Conservation (phyloP, 2,888 invertebrate species). For the Pollenia angustigena region DNA sequence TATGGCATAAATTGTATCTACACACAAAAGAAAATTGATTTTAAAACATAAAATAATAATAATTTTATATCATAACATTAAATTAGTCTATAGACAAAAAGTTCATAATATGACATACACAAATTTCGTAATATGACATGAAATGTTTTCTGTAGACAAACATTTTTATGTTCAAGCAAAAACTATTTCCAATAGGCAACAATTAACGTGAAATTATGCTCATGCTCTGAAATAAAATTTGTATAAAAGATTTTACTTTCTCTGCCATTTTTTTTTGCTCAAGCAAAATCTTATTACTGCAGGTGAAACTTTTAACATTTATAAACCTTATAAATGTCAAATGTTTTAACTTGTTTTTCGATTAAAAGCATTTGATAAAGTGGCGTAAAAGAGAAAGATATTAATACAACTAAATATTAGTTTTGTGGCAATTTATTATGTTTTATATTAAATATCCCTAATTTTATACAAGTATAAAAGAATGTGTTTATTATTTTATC, state of each 20-base stretch:
- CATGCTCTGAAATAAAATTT: too few relatives aligned
- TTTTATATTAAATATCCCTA: background rate
- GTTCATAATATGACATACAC: too few relatives aligned
- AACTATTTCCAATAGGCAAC: too few relatives aligned
- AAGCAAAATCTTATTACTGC: slow-evolving; percentile 14
- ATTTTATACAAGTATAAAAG: background rate
- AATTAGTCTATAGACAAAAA: too few relatives aligned
- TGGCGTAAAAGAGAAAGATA: background rate
- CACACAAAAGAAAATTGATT: too few relatives aligned
- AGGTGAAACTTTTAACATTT: slow-evolving; percentile 35
- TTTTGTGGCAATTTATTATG: slow-evolving; percentile 7
- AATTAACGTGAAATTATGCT: too few relatives aligned
- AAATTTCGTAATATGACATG: background rate
- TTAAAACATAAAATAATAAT: too few relatives aligned
- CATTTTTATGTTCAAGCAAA: background rate
- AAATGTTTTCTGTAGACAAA: background rate
- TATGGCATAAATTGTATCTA: too few relatives aligned
- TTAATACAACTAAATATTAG: background rate
- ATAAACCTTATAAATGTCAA: slow-evolving; percentile 55
- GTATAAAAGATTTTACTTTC: background rate
- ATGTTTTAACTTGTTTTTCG: slow-evolving; percentile 49
- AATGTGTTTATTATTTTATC: slow-evolving; percentile 46
- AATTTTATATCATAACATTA: too few relatives aligned
- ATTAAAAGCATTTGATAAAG: background rate
- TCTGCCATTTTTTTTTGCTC: background rate